A percentile compares a stretch with the other conserved stretches of the same genome.
These are phyloP conservation scores for Seriola dumerili DNA, from an alignment of 2,113 vertebrate species.

Conservation along the genomic window DNA sequence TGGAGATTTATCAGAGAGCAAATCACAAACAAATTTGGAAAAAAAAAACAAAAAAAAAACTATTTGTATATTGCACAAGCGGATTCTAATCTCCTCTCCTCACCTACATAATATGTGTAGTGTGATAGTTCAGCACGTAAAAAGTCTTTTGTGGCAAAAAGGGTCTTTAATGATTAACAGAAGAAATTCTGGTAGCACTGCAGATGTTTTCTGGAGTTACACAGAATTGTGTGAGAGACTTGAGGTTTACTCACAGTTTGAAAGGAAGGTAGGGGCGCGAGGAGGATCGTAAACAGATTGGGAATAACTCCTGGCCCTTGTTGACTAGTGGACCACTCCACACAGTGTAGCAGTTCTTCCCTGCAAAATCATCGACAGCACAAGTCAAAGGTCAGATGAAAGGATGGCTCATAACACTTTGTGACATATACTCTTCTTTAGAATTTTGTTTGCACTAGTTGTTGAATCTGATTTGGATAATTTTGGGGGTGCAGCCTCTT, in stretches of 20 bases:
- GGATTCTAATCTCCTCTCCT: neutral
- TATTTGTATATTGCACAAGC: neutral
- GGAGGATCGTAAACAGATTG: constrained; percentile 89
- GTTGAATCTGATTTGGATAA: neutral
- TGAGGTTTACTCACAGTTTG: constrained; percentile 90
- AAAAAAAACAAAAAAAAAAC: neutral
- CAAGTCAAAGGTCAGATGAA: constrained; percentile 25
- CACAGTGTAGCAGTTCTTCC: constrained; percentile 88
- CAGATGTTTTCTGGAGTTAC: neutral
- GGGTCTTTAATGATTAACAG: constrained; percentile 41
- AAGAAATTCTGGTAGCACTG: neutral
- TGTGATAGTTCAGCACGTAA: constrained; percentile 8
- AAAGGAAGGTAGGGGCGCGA: constrained; percentile 88
- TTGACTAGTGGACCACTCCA: constrained; percentile 95
- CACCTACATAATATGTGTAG: neutral
- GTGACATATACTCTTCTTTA: neutral
- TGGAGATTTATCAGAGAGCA: neutral
- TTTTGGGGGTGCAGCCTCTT: neutral
- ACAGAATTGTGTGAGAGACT: neutral
- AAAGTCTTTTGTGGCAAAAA: neutral
- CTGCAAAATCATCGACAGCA: constrained; percentile 75
- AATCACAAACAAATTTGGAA: neutral
- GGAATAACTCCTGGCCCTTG: constrained; percentile 92
- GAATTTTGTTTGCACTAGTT: neutral
- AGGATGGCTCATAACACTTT: neutral